phyloP scores from a whole-genome alignment of 2,888 invertebrate species.

The Branchipolynoe longqiensis region DNA sequence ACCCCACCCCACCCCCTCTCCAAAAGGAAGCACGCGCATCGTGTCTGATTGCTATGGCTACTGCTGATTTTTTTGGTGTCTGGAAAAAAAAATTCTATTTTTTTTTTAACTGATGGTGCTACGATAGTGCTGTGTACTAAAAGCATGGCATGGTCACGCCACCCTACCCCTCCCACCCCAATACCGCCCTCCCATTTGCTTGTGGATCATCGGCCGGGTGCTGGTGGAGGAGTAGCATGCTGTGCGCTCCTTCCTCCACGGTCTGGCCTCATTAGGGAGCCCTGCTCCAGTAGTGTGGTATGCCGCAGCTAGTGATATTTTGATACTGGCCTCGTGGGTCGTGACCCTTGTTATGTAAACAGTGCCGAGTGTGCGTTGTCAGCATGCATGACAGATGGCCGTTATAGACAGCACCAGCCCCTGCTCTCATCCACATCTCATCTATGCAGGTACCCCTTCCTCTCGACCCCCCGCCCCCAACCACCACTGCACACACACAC shows the following conservation, averaged over 20 bases:
- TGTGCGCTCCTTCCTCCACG: neutral
- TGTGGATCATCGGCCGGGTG: neutral
- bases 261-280: slow-evolving; percentile 5
- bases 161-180: neutral
- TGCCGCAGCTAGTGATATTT: slow-evolving; percentile 32
- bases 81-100: too few species aligned
- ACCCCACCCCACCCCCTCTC: neutral
- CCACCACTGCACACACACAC: too few species aligned
- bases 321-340: slow-evolving; percentile 32
- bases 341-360: slow-evolving; percentile 55
- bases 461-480: too few species aligned
- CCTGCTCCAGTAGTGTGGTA: slow-evolving; percentile 23
- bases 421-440: too few species aligned
- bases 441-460: too few species aligned
- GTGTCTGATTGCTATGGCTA: slow-evolving; percentile 37
- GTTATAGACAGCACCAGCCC: too few species aligned
- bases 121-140: neutral
- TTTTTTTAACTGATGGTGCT: slow-evolving; percentile 4
- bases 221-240: neutral
- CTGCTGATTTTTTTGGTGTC: neutral
- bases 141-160: slow-evolving; percentile 1
- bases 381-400: slow-evolving; percentile 54
- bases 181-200: neutral
- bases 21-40: too few species aligned
- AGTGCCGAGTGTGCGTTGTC: slow-evolving; percentile 41